Evolutionary conservation across 2,113 vertebrate genomes (phyloP), one percentile per base, ranked within the genome.

Genomic region (Phoenicopterus ruber): DNA sequence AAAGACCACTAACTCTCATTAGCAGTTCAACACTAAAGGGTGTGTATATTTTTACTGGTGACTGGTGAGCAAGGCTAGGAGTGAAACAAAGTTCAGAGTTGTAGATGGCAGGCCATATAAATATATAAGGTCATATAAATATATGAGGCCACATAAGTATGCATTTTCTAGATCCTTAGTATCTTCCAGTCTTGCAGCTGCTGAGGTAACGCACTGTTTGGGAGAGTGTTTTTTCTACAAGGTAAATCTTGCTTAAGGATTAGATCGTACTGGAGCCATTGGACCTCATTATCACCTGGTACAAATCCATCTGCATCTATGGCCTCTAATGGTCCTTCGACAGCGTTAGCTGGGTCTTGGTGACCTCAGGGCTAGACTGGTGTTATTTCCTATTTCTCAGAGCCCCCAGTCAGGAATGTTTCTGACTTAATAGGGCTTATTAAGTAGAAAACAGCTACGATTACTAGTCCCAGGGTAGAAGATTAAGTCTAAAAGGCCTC

Each of bases 1-100:
- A 82, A 47, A 90, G 92, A 94, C 87, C 90, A 77, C 94, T 90
- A 94, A 58, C 86, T 89, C 96, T 88, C 90, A 82, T 95, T 92
- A 96, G 85, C 87, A 96, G 93, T 32, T 93, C 95, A 91, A 16
- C 69, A 70, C 79, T 65, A 36, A 74, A 82, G 93, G 87, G 85
- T 34, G 65, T 73, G 90, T 77, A 17, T 70, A 46, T 52, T 91
- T 92, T 91, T 94, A 94, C 54, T 95, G 79, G 70, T 85, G 93
- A 55, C 93, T 92, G 69, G 96, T 61, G 90, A 95, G 58, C 66
- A 91, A 71, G 66, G 81, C 82, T 88, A 40, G 55, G 90, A 92
- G 94, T 89, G 87, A 96, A 95, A 93, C 54, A 82, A 81, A 94
- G 94, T 94, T 96, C 94, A 94, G 76, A 55, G 69, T 0, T 90